A percentile compares a stretch with the other conserved stretches of the same genome.
phyloP scores from a whole-genome alignment of 2,888 invertebrate genomes.

The Corbicula japonica region DNA sequence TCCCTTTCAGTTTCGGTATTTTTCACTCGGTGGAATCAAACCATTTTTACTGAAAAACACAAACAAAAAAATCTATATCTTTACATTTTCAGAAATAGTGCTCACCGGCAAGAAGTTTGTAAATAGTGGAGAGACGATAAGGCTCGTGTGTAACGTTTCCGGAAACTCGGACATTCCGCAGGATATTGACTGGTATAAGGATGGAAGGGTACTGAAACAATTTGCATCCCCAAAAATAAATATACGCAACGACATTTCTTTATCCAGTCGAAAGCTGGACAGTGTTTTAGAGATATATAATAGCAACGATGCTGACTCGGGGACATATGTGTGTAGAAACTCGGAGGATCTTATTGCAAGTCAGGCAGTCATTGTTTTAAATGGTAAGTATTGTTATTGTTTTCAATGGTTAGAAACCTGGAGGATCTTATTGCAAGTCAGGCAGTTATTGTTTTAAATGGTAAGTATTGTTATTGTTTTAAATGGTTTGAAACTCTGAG shows the following conservation, averaged over 20 bases:
- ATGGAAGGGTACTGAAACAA: slow-evolving; percentile 56
- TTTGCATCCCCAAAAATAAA: slow-evolving; percentile 39
- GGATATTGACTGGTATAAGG: slow-evolving; percentile 66
- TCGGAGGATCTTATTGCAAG: slow-evolving; percentile 59
- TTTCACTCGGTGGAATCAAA: no score
- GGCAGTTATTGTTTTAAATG: slow-evolving; percentile 56
- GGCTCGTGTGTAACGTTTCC: slow-evolving; percentile 57
- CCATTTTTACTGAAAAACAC: no score
- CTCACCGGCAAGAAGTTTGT: slow-evolving; percentile 56
- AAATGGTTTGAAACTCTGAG: no score
- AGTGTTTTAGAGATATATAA: slow-evolving; percentile 64
- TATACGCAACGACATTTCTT: slow-evolving; percentile 56
- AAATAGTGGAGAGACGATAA: slow-evolving; percentile 58
- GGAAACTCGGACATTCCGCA: slow-evolving; percentile 59
- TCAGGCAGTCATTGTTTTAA: slow-evolving; percentile 61
- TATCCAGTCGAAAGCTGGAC: slow-evolving; percentile 53
- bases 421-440: slow-evolving; percentile 49
- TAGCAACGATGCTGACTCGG: slow-evolving; percentile 55
- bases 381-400: slow-evolving; percentile 48
- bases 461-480: slow-evolving; percentile 33
- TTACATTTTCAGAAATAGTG: slow-evolving; percentile 58
- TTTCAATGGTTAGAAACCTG: no score
- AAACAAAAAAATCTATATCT: no score
- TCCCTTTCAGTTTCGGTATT: no score
- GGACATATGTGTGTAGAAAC: slow-evolving; percentile 65